Conservation (phyloP, 1,140 invertebrate species). For the Drosophila murphyi region DNA sequence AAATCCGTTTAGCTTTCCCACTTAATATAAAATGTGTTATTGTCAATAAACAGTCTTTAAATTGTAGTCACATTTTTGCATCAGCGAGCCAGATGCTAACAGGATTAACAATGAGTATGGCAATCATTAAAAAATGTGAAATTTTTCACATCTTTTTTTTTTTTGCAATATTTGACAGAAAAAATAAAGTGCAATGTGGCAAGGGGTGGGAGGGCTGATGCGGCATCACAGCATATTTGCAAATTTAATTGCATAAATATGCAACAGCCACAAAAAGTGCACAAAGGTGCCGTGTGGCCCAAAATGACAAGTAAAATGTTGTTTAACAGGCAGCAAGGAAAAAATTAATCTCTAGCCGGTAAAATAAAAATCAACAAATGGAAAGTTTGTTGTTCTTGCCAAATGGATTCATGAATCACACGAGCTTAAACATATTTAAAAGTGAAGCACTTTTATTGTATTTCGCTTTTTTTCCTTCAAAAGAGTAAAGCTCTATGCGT, state of each 20-base stretch:
- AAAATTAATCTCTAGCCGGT: slow-evolving; percentile 24
- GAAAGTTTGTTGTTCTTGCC: slow-evolving; percentile 1
- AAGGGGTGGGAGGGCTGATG: not conserved
- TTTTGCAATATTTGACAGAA: not conserved
- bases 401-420: slow-evolving; percentile 3
- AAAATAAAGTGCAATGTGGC: slow-evolving; percentile 14
- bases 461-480: not conserved
- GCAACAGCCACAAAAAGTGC: slow-evolving; percentile 45
- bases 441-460: not conserved
- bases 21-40: not conserved
- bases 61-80: not conserved
- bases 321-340: slow-evolving; percentile 17
- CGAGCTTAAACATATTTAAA: slow-evolving; percentile 4
- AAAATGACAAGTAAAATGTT: slow-evolving; percentile 1
- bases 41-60: not conserved
- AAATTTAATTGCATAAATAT: slow-evolving; percentile 62
- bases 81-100: not conserved
- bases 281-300: slow-evolving; percentile 7
- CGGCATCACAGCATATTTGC: slow-evolving; percentile 44
- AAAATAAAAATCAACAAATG: slow-evolving; percentile 10
- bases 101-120: not conserved
- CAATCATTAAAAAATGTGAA: not conserved
- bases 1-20: not conserved
- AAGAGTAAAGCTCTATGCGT: not conserved
- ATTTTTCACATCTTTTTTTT: not conserved